Percentiles rank a stretch among this genome's conserved stretches.
Evolutionary conservation across 2,113 vertebrate species (phyloP).

Genomic region (Cyanistes caeruleus): DNA sequence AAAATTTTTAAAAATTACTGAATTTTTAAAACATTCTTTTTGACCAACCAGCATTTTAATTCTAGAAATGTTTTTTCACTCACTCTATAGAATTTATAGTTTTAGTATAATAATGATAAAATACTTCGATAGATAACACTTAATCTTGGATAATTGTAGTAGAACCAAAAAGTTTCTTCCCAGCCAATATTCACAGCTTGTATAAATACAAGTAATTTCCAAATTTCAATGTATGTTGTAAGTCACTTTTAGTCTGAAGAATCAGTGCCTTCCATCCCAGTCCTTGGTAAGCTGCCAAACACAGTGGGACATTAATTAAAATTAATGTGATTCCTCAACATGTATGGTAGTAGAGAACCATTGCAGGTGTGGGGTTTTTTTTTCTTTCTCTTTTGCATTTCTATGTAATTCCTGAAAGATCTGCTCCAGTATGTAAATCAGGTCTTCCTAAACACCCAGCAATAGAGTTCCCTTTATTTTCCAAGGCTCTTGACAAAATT

Average conservation of each 20-base stretch:
- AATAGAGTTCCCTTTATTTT: slow-evolving; percentile 73
- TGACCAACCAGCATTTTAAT: neutral
- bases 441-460: slow-evolving; percentile 58
- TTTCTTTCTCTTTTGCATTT: slow-evolving; percentile 26
- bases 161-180: slow-evolving; percentile 62
- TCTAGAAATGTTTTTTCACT: neutral
- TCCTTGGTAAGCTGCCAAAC: slow-evolving; percentile 73
- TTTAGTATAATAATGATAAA: slow-evolving; percentile 60
- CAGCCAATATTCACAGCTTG: slow-evolving; percentile 61
- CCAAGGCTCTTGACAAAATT: slow-evolving; percentile 57
- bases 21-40: neutral
- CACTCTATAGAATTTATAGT: neutral
- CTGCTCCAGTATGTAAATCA: slow-evolving; percentile 76
- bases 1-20: neutral
- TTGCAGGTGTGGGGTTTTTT: neutral
- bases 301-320: slow-evolving; percentile 79
- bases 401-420: slow-evolving; percentile 71
- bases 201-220: slow-evolving; percentile 66
- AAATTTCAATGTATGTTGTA: slow-evolving; percentile 62
- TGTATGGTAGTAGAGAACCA: slow-evolving; percentile 44
- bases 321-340: slow-evolving; percentile 71
- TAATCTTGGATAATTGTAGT: slow-evolving; percentile 60
- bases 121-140: slow-evolving; percentile 75
- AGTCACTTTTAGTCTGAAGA: slow-evolving; percentile 66
- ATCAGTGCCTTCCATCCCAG: slow-evolving; percentile 65